phyloP scores from a whole-genome alignment of 1,140 invertebrate genomes.

The Bursaphelenchus mucronatus region DNA sequence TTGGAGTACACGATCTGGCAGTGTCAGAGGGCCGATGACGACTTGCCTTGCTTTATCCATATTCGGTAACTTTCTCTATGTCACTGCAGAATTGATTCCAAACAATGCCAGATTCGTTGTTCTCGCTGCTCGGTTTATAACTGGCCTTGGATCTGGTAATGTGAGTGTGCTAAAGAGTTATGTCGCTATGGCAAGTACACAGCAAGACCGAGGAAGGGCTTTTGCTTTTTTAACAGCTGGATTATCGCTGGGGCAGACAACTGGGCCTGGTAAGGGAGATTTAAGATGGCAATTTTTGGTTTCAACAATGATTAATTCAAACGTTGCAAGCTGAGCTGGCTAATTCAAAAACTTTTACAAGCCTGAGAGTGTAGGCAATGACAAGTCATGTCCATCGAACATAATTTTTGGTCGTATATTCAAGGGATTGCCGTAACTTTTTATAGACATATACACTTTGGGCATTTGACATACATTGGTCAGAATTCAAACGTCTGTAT shows the following conservation, averaged over 20 bases:
- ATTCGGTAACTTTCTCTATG: slow-evolving; percentile 62
- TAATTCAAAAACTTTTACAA: no score
- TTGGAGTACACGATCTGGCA: slow-evolving; percentile 57
- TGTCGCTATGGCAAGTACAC: slow-evolving; percentile 59
- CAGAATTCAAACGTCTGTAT: no score
- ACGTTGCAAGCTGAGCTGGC: no score
- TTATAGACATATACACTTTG: no score
- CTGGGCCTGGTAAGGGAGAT: slow-evolving; percentile 49
- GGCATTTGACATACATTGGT: no score
- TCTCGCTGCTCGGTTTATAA: slow-evolving; percentile 32
- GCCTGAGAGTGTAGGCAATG: no score
- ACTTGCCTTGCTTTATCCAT: slow-evolving; percentile 60
- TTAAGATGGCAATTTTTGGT: no score
- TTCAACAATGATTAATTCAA: no score
- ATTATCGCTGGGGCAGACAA: slow-evolving; percentile 62
- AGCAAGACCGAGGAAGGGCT: slow-evolving; percentile 59
- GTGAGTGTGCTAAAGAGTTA: slow-evolving; percentile 62
- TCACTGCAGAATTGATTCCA: slow-evolving; percentile 55
- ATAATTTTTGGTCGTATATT: no score
- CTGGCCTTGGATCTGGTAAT: slow-evolving; percentile 49
- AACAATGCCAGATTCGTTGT: slow-evolving; percentile 23
- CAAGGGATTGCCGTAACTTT: no score
- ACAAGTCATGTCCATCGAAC: no score
- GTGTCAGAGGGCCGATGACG: slow-evolving; percentile 59
- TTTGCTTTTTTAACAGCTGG: slow-evolving; percentile 63